Percentiles rank a stretch among this genome's conserved stretches.
Evolutionary conservation across 2,113 vertebrate species (phyloP).

Genomic region (Phalacrocorax pelagicus): DNA sequence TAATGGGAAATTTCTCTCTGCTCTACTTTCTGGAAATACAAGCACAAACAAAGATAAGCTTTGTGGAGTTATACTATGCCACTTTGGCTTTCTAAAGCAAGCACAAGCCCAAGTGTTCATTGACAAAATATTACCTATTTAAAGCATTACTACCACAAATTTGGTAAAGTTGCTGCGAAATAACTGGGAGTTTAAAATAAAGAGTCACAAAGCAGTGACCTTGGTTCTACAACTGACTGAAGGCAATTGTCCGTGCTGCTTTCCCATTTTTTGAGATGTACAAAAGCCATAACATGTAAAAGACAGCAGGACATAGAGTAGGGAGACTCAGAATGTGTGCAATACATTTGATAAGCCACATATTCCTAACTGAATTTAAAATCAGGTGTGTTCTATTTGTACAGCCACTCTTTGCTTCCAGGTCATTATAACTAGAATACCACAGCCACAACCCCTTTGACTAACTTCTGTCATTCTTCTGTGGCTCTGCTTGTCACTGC

Average conservation of each 20-base stretch:
- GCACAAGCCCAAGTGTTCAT: background rate
- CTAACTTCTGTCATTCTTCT: background rate
- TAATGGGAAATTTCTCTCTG: background rate
- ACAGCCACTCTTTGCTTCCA: background rate
- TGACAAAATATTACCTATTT: background rate
- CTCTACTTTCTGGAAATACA: background rate
- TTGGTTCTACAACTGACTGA: background rate
- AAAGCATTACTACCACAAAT: background rate
- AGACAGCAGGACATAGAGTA: background rate
- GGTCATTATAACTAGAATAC: background rate
- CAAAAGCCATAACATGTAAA: background rate
- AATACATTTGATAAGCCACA: accelerated
- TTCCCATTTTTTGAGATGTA: background rate
- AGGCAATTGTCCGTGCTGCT: background rate
- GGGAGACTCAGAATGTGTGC: accelerated
- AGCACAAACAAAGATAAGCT: background rate
- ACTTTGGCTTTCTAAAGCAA: background rate
- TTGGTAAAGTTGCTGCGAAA: background rate
- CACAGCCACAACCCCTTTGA: background rate
- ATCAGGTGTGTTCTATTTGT: background rate
- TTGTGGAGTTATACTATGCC: background rate
- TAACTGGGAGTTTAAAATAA: background rate
- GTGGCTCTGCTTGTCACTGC: background rate
- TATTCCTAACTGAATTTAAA: background rate
- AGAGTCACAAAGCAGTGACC: background rate